A percentile compares a stretch with the other conserved stretches of the same genome.
These are phyloP conservation scores for Suricata suricatta DNA, from an alignment of 2,113 vertebrate species.

Conservation along the genomic window DNA sequence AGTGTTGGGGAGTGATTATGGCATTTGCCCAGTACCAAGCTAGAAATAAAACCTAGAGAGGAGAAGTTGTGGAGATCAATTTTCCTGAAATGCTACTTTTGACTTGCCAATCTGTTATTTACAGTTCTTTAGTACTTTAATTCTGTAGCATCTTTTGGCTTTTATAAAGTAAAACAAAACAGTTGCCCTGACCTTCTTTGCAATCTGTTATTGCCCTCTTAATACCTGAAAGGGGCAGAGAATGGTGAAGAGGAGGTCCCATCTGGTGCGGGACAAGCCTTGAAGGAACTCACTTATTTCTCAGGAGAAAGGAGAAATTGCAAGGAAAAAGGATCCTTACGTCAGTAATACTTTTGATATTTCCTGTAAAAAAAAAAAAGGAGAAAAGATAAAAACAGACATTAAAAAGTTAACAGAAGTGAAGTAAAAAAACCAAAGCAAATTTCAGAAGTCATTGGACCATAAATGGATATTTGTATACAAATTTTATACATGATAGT, in stretches of 20 bases:
- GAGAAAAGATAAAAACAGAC: neutral
- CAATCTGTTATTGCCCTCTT: neutral
- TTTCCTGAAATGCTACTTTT: neutral
- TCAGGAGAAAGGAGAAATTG: neutral
- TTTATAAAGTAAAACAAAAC: constrained; percentile 51
- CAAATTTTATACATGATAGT: neutral
- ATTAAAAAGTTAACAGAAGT: constrained; percentile 6
- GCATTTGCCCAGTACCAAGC: neutral
- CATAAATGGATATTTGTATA: neutral
- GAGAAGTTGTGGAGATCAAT: constrained; percentile 28
- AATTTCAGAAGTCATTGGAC: constrained; percentile 25
- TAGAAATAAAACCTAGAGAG: constrained; percentile 31
- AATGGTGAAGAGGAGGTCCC: neutral
- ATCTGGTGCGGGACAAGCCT: neutral
- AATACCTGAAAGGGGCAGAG: neutral
- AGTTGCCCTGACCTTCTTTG: neutral
- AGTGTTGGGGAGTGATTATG: neutral
- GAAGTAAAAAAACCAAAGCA: neutral
- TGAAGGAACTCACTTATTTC: neutral
- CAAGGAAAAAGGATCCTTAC: neutral
- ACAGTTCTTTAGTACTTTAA: constrained; percentile 25
- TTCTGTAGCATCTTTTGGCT: neutral
- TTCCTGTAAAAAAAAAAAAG: neutral
- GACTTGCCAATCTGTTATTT: neutral
- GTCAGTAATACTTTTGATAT: neutral